Conservation (phyloP, 2,888 invertebrate species). For the Andrena trimmerana region DNA sequence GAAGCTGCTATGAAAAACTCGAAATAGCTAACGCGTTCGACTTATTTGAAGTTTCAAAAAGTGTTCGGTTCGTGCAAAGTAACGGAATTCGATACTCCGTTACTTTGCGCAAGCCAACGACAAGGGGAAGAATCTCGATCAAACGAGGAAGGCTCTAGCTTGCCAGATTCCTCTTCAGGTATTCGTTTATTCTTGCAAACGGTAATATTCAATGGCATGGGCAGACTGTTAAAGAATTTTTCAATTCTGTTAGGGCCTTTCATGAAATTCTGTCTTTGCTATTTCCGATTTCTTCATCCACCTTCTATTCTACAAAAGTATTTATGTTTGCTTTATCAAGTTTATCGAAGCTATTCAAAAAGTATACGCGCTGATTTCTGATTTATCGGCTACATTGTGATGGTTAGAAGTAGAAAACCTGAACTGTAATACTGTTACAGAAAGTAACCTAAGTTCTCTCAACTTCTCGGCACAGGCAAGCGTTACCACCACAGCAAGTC, state of each 20-base stretch:
- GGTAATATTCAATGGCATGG: conserved; percentile 44
- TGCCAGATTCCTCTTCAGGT: conserved; percentile 59
- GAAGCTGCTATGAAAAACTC: conserved; percentile 31
- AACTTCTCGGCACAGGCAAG: too few species aligned
- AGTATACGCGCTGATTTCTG: too few species aligned
- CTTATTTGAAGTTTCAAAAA: conserved; percentile 53
- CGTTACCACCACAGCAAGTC: too few species aligned
- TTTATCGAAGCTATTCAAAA: neutral
- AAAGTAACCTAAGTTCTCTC: too few species aligned
- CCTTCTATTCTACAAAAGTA: neutral
- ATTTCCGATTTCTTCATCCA: neutral
- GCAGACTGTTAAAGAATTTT: conserved; percentile 56
- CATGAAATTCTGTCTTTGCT: neutral
- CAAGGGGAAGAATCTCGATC: conserved; percentile 51
- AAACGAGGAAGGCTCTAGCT: conserved; percentile 55
- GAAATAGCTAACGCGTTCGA: conserved; percentile 41
- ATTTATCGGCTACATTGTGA: too few species aligned
- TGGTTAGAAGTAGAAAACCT: too few species aligned
- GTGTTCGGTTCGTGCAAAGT: conserved; percentile 55
- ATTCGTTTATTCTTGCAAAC: conserved; percentile 51
- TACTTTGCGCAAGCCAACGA: conserved; percentile 56
- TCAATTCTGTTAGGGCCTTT: conserved; percentile 52
- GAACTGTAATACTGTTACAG: too few species aligned
- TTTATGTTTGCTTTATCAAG: neutral
- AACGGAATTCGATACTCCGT: conserved; percentile 68